These are phyloP conservation scores for Rambutsinella grinnellia DNA, from an alignment of 2,888 invertebrate genomes.

Conservation along the genomic window DNA sequence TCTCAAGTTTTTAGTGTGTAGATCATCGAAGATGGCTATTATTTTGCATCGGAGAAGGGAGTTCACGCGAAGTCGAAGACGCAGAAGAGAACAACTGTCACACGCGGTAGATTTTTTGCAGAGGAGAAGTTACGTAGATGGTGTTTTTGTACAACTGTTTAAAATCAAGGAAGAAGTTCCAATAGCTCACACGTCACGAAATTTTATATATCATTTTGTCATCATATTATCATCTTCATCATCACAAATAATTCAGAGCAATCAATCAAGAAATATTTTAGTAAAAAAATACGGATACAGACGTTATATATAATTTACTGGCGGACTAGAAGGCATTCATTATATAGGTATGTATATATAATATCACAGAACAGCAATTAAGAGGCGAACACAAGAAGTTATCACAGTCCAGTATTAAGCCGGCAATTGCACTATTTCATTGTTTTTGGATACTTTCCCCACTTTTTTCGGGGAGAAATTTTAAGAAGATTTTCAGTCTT, in stretches of 20 bases:
- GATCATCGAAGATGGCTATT: background rate
- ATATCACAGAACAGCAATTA: slow-evolving; percentile 64
- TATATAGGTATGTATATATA: slow-evolving; percentile 41
- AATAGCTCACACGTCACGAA: slow-evolving; percentile 51
- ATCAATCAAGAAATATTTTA: slow-evolving; percentile 54
- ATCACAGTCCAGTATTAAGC: slow-evolving; percentile 66
- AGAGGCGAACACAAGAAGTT: slow-evolving; percentile 64
- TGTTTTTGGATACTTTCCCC: background rate
- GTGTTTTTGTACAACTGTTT: slow-evolving; percentile 64
- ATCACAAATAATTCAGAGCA: slow-evolving; percentile 38
- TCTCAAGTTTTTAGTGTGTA: slow-evolving; percentile 10
- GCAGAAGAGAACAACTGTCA: slow-evolving; percentile 50
- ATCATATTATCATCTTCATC: slow-evolving; percentile 26
- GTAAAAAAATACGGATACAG: slow-evolving; percentile 52
- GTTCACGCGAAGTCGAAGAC: slow-evolving; percentile 5
- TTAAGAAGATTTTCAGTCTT: too few relatives aligned
- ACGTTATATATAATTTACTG: slow-evolving; percentile 52
- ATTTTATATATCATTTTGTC: slow-evolving; percentile 31
- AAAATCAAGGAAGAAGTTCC: slow-evolving; percentile 62
- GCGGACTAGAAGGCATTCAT: slow-evolving; percentile 59
- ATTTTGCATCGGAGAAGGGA: background rate
- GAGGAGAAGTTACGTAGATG: slow-evolving; percentile 58
- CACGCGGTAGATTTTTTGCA: slow-evolving; percentile 47
- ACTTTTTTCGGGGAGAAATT: too few relatives aligned
- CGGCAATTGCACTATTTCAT: slow-evolving; percentile 58